phyloP scores from a whole-genome alignment of 2,113 vertebrate species.

The Epinephelus moara region DNA sequence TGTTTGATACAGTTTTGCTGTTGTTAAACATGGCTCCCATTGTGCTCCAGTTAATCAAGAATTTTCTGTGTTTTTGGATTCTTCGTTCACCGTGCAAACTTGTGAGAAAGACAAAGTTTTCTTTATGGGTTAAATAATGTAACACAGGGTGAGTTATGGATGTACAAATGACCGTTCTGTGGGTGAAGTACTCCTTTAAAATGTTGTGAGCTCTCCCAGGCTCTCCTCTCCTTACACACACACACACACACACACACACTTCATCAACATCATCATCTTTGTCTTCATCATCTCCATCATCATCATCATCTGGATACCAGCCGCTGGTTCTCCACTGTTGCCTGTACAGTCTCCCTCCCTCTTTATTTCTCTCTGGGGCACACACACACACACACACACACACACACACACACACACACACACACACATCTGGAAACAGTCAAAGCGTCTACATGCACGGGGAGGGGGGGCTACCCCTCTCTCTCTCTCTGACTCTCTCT shows the following conservation, averaged over 20 bases:
- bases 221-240: neutral
- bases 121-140: too few relatives aligned
- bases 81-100: too few relatives aligned
- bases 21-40: too few relatives aligned
- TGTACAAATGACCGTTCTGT: too few relatives aligned
- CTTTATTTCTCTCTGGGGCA: conserved; percentile 32
- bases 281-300: conserved; percentile 58
- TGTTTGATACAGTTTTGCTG: too few relatives aligned
- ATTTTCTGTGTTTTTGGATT: too few relatives aligned
- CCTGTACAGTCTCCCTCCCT: conserved; percentile 56
- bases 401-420: conserved; percentile 69
- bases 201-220: conserved; percentile 5
- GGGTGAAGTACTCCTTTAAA: too few relatives aligned
- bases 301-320: conserved; percentile 78
- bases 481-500: conserved; percentile 61
- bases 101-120: too few relatives aligned
- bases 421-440: conserved; percentile 89
- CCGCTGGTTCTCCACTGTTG: conserved; percentile 61
- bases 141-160: too few relatives aligned
- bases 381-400: conserved; percentile 64
- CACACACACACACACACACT: conserved; percentile 25
- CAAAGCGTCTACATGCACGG: conserved; percentile 83
- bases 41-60: too few relatives aligned
- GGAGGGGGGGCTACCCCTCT: conserved; percentile 67
- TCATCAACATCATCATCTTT: conserved; percentile 56